phyloP scores from a whole-genome alignment of 2,797 vertebrate species.

The Melopsittacus undulatus region DNA sequence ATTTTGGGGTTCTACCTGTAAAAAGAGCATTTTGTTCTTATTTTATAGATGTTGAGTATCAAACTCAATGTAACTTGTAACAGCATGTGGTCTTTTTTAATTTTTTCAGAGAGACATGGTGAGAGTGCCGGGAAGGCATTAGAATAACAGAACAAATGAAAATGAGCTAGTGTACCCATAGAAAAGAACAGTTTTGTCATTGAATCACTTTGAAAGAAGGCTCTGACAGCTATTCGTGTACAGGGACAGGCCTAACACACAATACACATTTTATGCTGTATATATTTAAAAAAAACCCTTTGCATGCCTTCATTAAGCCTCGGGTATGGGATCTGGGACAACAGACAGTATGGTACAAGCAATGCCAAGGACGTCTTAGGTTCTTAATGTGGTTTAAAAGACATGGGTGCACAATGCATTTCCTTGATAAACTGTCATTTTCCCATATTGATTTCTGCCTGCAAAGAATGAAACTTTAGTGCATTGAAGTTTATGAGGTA shows the following conservation, averaged over 20 bases:
- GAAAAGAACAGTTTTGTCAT: background rate
- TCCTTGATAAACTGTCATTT: background rate
- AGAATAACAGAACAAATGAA: background rate
- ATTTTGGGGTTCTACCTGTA: background rate
- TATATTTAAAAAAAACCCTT: background rate
- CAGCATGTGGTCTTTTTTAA: background rate
- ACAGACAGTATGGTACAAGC: background rate
- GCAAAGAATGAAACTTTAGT: background rate
- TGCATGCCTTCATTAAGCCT: background rate
- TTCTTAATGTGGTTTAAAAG: background rate
- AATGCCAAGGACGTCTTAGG: background rate
- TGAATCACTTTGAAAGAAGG: background rate
- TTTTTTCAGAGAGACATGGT: background rate
- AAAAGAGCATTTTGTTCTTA: background rate
- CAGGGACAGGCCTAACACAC: background rate
- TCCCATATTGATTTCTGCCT: background rate
- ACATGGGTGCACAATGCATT: rapidly evolving
- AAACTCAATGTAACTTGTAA: background rate
- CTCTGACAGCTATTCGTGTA: background rate
- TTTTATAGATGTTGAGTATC: background rate
- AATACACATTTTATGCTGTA: background rate
- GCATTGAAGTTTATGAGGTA: background rate
- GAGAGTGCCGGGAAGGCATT: background rate
- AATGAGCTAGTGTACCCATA: background rate
- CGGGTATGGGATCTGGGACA: background rate